Evolutionary conservation across 2,888 invertebrate genomes (phyloP).

Genomic region (Patella pellucida): DNA sequence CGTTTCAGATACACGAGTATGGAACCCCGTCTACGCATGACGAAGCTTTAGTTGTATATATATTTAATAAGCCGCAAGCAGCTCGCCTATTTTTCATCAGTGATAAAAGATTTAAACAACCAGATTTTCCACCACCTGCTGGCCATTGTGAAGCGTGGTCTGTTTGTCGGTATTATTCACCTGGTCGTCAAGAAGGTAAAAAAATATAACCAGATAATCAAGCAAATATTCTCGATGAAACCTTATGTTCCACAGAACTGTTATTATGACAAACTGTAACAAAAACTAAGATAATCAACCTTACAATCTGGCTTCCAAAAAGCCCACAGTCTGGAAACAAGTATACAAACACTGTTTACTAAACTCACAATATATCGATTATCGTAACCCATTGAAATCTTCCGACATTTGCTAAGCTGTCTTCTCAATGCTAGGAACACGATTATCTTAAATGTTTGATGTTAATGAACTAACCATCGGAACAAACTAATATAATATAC

Average conservation of each 20-base stretch:
- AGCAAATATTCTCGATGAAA: neutral
- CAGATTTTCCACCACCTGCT: constrained; percentile 44
- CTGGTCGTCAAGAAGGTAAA: constrained; percentile 27
- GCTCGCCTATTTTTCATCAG: constrained; percentile 44
- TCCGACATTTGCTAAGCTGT: no score
- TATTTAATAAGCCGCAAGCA: constrained; percentile 38
- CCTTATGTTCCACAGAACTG: neutral
- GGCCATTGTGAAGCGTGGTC: constrained; percentile 40
- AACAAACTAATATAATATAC: no score
- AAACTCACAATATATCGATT: no score
- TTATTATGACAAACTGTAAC: no score
- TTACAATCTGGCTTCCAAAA: no score
- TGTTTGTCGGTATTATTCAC: constrained; percentile 29
- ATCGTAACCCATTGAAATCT: no score
- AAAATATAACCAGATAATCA: neutral
- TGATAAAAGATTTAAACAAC: constrained; percentile 43
- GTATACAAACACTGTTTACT: no score
- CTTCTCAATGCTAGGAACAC: no score
- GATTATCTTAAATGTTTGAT: no score
- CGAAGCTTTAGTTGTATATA: constrained; percentile 43
- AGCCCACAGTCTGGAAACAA: no score
- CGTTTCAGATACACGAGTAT: constrained; percentile 28
- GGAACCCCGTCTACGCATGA: constrained; percentile 28
- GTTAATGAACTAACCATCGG: no score
- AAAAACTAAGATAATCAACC: no score